Evolutionary conservation across 2,888 invertebrate genomes (phyloP), one percentile per base, ranked within the genome.

Genomic region (Seira ritae): DNA sequence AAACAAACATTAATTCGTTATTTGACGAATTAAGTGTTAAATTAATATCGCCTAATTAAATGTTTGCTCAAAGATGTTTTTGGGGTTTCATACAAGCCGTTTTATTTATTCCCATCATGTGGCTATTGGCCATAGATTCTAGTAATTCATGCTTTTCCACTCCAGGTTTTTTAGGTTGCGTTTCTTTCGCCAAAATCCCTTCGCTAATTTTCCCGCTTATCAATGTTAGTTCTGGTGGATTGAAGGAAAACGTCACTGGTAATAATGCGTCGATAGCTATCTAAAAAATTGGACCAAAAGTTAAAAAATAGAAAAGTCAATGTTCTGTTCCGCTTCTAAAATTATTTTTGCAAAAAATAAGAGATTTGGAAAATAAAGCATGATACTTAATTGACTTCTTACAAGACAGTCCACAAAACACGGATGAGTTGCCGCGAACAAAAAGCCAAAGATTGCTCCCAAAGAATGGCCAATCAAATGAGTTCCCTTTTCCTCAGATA

Each of bases 71-170:
- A n/a, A n/a, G n/a, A n/a, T n/a, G n/a, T n/a, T n/a, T n/a, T n/a
- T n/a, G n/a, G n/a, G n/a, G n/a, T n/a, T 60, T 37, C 31, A 8
- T 86, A 79, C 84, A 84, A 15, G 84, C 69, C 0, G 10, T 15
- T 65, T 67, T 80, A 73, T 85, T 75, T 6, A 87, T 46, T 10
- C 80, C 85, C 0, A 76, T 79, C 71, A 85, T 69, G 55, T 84
- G 85, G 23, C 82, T 83, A 20, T 76, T 31, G 3, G 74, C 1
- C 37, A 87, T 60, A 65, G 75, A 81, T 0, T 84, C 91, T 1
- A 92, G 91, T 17, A 94, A 90, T 89, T 94, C 93, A 71, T 94
- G 93, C 88, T 92, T 91, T 31, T 1, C 12, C 19, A 20, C 23
- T 1, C 19, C 37, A 17, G 19, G 15, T 19, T 42, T 37, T 20